Evolutionary conservation across 1,140 invertebrate species (phyloP).

Genomic region (Chlorops oryzae): DNA sequence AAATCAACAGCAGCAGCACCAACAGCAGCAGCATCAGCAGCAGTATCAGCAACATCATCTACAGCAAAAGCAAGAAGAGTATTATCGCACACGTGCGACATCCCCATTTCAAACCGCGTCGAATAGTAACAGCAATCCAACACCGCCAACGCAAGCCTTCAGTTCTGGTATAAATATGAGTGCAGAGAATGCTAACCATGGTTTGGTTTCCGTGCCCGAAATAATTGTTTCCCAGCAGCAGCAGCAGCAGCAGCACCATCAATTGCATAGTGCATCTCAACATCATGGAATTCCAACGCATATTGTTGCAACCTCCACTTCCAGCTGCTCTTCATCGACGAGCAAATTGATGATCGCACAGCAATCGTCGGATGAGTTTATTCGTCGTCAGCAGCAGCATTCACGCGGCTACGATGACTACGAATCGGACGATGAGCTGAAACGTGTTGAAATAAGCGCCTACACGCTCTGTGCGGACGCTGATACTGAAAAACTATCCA

Average conservation of each 20-base stretch:
- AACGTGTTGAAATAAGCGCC: slow-evolving; percentile 77
- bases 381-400: slow-evolving; percentile 47
- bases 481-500: slow-evolving; percentile 49
- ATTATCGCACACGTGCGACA: slow-evolving; percentile 45
- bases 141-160: too few species aligned
- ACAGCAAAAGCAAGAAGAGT: slow-evolving; percentile 43
- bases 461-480: slow-evolving; percentile 69
- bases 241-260: slow-evolving; percentile 28
- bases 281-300: too few species aligned
- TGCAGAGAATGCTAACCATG: slow-evolving; percentile 14
- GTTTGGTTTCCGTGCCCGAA: slow-evolving; percentile 23
- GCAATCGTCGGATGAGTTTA: slow-evolving; percentile 13
- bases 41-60: slow-evolving; percentile 23
- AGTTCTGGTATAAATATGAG: slow-evolving; percentile 14
- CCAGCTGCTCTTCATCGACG: slow-evolving; percentile 1
- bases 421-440: slow-evolving; percentile 85
- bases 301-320: not conserved
- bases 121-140: not conserved
- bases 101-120: slow-evolving; percentile 38
- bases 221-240: slow-evolving; percentile 44
- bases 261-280: not conserved
- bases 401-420: slow-evolving; percentile 67
- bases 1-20: slow-evolving; percentile 2
- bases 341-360: slow-evolving; percentile 4
- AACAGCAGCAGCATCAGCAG: slow-evolving; percentile 15